phyloP scores from a whole-genome alignment of 1,140 invertebrate genomes.

The Papilio polyxenes region DNA sequence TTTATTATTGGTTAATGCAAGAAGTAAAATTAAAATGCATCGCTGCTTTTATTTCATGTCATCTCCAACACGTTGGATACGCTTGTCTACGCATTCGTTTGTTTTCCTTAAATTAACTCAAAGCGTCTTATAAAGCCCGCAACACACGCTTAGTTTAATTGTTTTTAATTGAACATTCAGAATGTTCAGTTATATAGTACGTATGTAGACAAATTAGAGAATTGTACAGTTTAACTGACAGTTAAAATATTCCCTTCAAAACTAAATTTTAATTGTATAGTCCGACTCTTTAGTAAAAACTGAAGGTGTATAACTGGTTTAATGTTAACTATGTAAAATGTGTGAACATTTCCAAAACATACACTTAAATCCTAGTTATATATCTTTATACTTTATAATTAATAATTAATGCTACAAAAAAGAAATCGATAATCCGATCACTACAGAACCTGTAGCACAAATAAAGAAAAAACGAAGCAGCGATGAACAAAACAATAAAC shows the following conservation, averaged over 20 bases:
- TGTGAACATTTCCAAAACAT: too few species aligned
- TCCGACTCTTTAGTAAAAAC: too few species aligned
- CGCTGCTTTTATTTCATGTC: not conserved
- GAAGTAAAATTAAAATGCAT: not conserved
- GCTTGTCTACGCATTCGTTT: not conserved
- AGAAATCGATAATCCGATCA: slow-evolving; percentile 1
- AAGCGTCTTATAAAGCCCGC: too few species aligned
- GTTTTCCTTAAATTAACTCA: not conserved
- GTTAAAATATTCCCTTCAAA: too few species aligned
- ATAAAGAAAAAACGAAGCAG: slow-evolving; percentile 10
- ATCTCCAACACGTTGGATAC: not conserved
- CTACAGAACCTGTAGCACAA: not conserved
- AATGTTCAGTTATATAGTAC: too few species aligned
- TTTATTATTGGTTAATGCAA: not conserved
- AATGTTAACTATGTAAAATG: not conserved
- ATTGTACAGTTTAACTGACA: too few species aligned
- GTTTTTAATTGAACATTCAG: too few species aligned
- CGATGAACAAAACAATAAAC: slow-evolving; percentile 26
- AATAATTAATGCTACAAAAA: not conserved
- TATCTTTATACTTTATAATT: too few species aligned
- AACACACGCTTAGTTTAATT: too few species aligned
- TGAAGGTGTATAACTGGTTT: not conserved
- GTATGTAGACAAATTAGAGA: too few species aligned
- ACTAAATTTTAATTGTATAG: too few species aligned
- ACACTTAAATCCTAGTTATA: too few species aligned